Evolutionary conservation across 1,140 invertebrate genomes (phyloP), one percentile per base, ranked within the genome.

Genomic region (Anastatus disparis): DNA sequence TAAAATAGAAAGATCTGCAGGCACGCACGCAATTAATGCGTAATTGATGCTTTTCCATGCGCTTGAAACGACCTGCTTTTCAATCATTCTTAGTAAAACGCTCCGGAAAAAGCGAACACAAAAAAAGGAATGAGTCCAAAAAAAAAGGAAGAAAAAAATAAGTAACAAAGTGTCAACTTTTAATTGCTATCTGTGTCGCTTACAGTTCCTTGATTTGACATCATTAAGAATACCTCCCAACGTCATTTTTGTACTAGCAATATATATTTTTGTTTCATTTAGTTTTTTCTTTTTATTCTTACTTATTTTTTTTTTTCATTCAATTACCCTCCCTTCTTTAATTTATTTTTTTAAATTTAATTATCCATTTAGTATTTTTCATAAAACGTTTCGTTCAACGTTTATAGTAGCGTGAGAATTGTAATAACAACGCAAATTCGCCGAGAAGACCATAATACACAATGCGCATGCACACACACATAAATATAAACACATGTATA

Each of bases 31-130:
- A 61, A 73, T 77, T 77, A 77, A 73, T 66, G 74, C 70, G 52
- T 77, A 78, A 79, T 76, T 79, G 77, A 76, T 71, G 78, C 77
- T 64, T 73, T 50, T 53, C 50, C 31, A 50, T 24, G 58, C 76
- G 75, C 75, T 76, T 73, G 63, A 44, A 64, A 71, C 48, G 35
- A 58, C 55, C 55, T 58, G 31, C 22, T 58, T 58, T n/a, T 58
- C 55, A 42, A 58, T 58, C 35, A 38, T 56, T 58, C 53, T 29
- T 55, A 22, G 27, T 55, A 55, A 55, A 55, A 2, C 29, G 27
- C 27, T 55, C n/a, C 35, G 35, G 15, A 26, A 12, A 40, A 17
- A 35, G 42, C 15, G 42, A 9, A 9, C 42, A 13, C 10, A 13
- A 44, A n/a, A 44, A 15, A 44, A 44, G 3, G 15, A 44, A 13